phyloP scores from a whole-genome alignment of 2,888 invertebrate genomes.

The Holacanthella duospinosa region DNA sequence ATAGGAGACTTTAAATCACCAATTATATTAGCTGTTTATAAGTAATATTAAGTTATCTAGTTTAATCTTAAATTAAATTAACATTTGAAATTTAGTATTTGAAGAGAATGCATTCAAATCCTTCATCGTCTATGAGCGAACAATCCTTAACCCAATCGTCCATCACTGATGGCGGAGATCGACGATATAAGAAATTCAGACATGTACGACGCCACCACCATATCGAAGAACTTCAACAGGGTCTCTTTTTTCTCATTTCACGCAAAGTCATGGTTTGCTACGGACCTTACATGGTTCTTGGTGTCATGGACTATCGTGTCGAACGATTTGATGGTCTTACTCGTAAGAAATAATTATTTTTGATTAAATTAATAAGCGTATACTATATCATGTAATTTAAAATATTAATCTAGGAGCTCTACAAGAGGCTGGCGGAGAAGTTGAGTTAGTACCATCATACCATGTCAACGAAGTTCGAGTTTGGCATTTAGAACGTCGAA shows the following conservation, averaged over 20 bases:
- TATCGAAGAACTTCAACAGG: not conserved
- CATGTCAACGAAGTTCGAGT: constrained; percentile 27
- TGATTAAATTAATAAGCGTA: not conserved
- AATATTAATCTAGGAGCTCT: constrained; percentile 13
- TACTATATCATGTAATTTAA: constrained; percentile 5
- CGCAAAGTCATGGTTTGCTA: constrained; percentile 24
- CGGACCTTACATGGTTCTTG: constrained; percentile 31
- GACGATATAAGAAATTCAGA: not conserved
- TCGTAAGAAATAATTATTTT: not conserved
- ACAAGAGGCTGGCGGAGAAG: constrained; percentile 24
- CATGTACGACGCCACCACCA: not conserved
- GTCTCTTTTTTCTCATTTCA: constrained; percentile 23
- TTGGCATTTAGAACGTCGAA: constrained; percentile 29
- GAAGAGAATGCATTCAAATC: too few species aligned
- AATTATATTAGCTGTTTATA: too few species aligned
- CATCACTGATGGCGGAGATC: too few species aligned
- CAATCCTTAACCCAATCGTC: too few species aligned
- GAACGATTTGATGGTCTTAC: constrained; percentile 30
- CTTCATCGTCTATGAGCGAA: too few species aligned
- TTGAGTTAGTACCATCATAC: constrained; percentile 18
- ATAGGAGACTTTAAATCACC: too few species aligned
- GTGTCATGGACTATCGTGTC: constrained; percentile 30
- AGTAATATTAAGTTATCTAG: too few species aligned
- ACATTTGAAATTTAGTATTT: too few species aligned
- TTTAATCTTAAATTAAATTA: too few species aligned